Conservation (phyloP, 2,797 vertebrate genomes). For the Myripristis murdjan region DNA sequence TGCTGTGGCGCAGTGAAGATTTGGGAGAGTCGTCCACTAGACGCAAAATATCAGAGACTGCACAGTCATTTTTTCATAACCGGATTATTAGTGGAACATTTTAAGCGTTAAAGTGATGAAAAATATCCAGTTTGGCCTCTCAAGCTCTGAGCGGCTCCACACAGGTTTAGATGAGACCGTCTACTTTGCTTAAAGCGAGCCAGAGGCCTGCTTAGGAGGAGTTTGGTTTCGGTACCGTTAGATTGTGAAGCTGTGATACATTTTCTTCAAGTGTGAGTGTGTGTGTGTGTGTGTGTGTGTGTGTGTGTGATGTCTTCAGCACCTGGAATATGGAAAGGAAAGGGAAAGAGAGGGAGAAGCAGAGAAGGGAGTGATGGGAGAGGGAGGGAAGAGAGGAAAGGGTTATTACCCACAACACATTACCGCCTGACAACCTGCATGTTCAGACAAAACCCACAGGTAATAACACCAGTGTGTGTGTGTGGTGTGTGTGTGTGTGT, state of each 20-base stretch:
- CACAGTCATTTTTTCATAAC: too few relatives aligned
- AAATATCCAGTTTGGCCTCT: too few relatives aligned
- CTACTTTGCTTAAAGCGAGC: too few relatives aligned
- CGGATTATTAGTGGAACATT: too few relatives aligned
- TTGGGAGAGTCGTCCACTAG: not conserved
- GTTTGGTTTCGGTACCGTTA: too few relatives aligned
- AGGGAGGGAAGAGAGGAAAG: conserved; percentile 49
- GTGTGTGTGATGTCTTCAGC: conserved; percentile 23
- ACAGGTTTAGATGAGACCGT: too few relatives aligned
- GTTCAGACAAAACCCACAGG: conserved; percentile 68
- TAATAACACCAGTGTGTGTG: conserved; percentile 36
- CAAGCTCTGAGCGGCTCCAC: too few relatives aligned
- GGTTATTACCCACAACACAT: conserved; percentile 73
- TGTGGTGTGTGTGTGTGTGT: conserved; percentile 25
- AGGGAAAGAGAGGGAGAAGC: conserved; percentile 13
- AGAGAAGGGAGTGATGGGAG: conserved; percentile 15
- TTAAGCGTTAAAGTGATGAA: too few relatives aligned
- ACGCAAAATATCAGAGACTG: too few relatives aligned
- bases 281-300: conserved; percentile 7
- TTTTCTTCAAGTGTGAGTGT: not conserved
- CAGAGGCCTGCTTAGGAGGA: too few relatives aligned
- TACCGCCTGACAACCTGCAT: conserved; percentile 71
- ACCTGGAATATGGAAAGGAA: conserved; percentile 58
- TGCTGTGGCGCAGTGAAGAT: too few relatives aligned
- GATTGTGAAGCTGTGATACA: too few relatives aligned